These are phyloP conservation scores for Pelecanoides urinatrix DNA, from an alignment of 2,113 vertebrate genomes.

Conservation along the genomic window DNA sequence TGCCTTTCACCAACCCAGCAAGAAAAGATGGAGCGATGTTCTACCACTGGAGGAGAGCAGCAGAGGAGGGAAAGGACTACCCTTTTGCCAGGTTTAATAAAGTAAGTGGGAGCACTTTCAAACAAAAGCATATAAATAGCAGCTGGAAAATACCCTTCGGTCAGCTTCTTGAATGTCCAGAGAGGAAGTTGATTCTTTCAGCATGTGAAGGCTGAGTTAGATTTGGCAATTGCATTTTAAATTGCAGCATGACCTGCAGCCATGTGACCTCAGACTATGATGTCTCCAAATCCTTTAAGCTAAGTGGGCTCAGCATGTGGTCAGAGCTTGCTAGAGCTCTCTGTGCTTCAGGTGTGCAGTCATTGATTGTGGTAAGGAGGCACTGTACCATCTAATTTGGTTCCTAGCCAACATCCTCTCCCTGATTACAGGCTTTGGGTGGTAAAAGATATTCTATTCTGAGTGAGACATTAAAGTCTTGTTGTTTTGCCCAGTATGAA, in stretches of 20 bases:
- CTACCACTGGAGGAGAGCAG: slow-evolving; percentile 95
- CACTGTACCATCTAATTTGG: background rate
- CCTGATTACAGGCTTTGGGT: background rate
- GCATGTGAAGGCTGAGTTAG: background rate
- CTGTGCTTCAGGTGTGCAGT: background rate
- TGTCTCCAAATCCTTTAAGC: background rate
- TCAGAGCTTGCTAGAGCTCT: background rate
- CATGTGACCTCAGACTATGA: background rate
- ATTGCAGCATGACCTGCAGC: background rate
- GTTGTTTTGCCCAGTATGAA: slow-evolving; percentile 33
- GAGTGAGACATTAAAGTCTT: background rate
- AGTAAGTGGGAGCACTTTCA: slow-evolving; percentile 67
- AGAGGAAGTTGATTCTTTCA: background rate
- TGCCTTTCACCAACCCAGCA: slow-evolving; percentile 97
- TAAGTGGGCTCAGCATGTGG: background rate
- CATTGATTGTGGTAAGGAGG: background rate
- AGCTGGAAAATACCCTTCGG: background rate
- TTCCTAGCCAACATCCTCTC: background rate
- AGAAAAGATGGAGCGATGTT: slow-evolving; percentile 95
- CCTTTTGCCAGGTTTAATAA: slow-evolving; percentile 98
- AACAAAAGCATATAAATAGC: background rate
- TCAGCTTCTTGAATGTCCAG: background rate
- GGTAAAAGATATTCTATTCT: background rate
- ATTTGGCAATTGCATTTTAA: background rate
- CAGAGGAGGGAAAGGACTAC: slow-evolving; percentile 97